phyloP scores from a whole-genome alignment of 2,113 vertebrate genomes.

The Bothrops jararaca region DNA sequence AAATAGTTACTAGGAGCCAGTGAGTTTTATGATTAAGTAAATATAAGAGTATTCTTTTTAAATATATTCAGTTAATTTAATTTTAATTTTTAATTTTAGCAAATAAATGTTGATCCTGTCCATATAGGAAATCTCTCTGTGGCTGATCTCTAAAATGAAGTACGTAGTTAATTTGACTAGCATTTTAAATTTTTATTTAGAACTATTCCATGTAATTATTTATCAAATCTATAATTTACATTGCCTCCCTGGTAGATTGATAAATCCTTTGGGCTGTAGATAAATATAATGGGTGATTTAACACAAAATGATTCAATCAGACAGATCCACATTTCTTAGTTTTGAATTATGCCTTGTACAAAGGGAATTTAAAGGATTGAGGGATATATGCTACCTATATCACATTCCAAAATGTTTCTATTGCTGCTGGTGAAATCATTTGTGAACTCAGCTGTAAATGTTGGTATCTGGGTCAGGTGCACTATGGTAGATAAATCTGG shows the following conservation, averaged over 20 bases:
- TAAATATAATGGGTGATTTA: not conserved
- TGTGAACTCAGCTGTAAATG: not conserved
- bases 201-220: not conserved
- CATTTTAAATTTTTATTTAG: not conserved
- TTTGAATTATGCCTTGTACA: not conserved
- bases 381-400: not conserved
- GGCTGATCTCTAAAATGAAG: not conserved
- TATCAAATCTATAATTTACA: not conserved
- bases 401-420: not conserved
- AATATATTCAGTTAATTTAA: not conserved
- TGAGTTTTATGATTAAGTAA: not conserved
- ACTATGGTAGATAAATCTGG: not conserved
- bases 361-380: not conserved
- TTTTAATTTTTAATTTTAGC: not conserved
- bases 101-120: not conserved
- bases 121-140: not conserved
- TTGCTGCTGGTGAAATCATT: not conserved
- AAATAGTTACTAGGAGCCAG: not conserved
- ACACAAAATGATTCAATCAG: not conserved
- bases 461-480: conserved; percentile 1
- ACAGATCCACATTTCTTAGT: not conserved
- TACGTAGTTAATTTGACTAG: not conserved
- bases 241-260: not conserved
- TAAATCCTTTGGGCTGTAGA: not conserved
- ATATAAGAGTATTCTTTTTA: not conserved